Conservation (phyloP, 92 coral and sea anemone species). For the Porites lobata region DNA sequence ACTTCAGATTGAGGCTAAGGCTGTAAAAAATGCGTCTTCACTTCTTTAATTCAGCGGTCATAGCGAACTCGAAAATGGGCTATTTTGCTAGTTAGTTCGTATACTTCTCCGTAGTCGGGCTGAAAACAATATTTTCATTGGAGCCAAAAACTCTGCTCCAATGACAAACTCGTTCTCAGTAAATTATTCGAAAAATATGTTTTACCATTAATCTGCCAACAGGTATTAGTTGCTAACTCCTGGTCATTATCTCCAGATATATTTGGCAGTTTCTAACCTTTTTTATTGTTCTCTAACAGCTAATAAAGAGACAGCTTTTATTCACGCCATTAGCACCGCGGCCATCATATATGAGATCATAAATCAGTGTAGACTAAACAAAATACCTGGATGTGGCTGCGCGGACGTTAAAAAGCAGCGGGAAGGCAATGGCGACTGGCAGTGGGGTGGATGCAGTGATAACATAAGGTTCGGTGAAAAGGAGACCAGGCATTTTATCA, state of each 20-base stretch:
- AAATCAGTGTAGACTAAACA: conserved; percentile 71
- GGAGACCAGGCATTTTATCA: conserved; percentile 83
- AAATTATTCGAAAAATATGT: no score
- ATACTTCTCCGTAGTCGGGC: no score
- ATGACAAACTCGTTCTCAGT: no score
- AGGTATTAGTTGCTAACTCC: no score
- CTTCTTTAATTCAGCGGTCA: no score
- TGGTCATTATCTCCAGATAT: neutral
- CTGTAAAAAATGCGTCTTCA: no score
- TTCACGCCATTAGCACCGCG: conserved; percentile 83
- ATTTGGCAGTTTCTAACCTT: neutral
- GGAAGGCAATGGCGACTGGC: conserved; percentile 35
- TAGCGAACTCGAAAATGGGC: no score
- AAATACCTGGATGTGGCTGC: conserved; percentile 83
- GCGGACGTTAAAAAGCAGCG: conserved; percentile 25
- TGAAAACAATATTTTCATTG: no score
- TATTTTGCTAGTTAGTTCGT: no score
- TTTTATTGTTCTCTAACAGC: conserved; percentile 39
- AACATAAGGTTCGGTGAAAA: conserved; percentile 85
- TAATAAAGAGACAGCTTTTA: conserved; percentile 81
- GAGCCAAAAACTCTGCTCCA: no score
- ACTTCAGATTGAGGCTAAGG: no score
- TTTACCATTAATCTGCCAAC: no score
- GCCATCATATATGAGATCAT: conserved; percentile 77
- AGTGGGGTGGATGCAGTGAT: conserved; percentile 94